Evolutionary conservation across 2,888 invertebrate species (phyloP), one percentile per base, ranked within the genome.

Genomic region (Torymus texanus): DNA sequence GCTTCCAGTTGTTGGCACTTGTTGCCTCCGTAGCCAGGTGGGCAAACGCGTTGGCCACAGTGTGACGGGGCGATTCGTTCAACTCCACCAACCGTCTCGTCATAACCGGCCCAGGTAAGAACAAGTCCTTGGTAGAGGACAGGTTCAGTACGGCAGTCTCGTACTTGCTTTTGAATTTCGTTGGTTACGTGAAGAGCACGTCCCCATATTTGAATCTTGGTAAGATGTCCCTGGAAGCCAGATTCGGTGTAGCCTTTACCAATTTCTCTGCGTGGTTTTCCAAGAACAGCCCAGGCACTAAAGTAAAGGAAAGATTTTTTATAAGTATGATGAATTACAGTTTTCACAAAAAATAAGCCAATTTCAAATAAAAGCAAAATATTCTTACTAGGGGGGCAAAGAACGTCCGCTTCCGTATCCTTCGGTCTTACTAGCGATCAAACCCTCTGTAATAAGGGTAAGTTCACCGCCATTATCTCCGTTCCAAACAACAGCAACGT

Each of bases 151-250:
- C 97, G 94, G 87, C 97, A 98, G 86, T 97, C 97, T 41, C 97
- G 93, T 0, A 97, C 97, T 93, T 97, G 97, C 88, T 97, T 97
- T 85, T 98, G 97, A 82, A 98, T 95, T 90, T 97, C 97, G 80
- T 95, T 95, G 4, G 97, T 97, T 18, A 97, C 95, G 88, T 98
- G 97, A 0, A 98, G 92, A 58, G 97, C 96, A 65, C 97, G 93
- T 85, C 95, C 95, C 98, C 98, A 98, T 78, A 98, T 94, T 91
- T 98, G 97, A 53, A 97, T 96, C 90, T 98, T 96, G 11, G 97
- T 97, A 59, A 98, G 91, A 85, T 97, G 96, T 50, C 98, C 98
- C 92, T 97, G 97, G 94, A 98, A 98, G n/a, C 97, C 97, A 63
- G 95, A 92, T 90, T 97, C 97, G 0, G 96, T 95, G 86, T 96